Base-by-base conservation (phyloP, 2,888 invertebrate genomes). In the Tryphoninae sp. region DNA sequence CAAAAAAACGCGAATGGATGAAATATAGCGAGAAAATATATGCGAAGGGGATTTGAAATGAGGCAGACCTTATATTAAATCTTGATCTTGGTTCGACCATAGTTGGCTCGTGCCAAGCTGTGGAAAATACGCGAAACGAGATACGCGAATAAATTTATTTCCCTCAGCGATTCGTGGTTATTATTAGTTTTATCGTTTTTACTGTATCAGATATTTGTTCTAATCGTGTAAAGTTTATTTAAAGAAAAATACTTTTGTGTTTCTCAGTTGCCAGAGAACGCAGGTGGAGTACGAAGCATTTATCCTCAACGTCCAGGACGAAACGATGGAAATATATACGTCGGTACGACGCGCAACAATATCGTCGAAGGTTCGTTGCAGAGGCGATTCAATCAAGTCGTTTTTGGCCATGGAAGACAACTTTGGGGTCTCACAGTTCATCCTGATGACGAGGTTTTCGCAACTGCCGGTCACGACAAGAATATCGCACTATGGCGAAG, bases 401-500 rank as follows among this genome's bases (percentile, higher is more conserved):
- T 97, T 45, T 97, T 98, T 91, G 98, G 98, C 0, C 98, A 98
- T 91, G 96, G 96, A 72, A 95, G 97, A 78, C 97, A 96, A 90
- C 93, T 98, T 2, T 96, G 96, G 95, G 98, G 97, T 0, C 92
- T 98, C 76, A 97, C 97, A 2, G 96, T 97, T 1, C 97, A 98
- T 92, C 97, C 98, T 0, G 97, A 97, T 86, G 97, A 97, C 88
- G 97, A 98, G 92, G 94, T 97, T 85, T 98, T 97, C 89, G 97
- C 98, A 0, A 97, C 98, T 0, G 98, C 98, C 0, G 98, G 98
- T 0, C 96, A 97, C 88, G 98, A 98, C 91, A 97, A 97, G 90
- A 96, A 96, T 87, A 96, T 98, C 83, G 97, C 97, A 2, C 93
- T 98, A 61, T 98, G 98, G 98, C 95, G 97, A 81, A 96, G 97